Evolutionary conservation across 2,113 vertebrate genomes (phyloP), one percentile per base, ranked within the genome.

Genomic region (Archilochus colubris): DNA sequence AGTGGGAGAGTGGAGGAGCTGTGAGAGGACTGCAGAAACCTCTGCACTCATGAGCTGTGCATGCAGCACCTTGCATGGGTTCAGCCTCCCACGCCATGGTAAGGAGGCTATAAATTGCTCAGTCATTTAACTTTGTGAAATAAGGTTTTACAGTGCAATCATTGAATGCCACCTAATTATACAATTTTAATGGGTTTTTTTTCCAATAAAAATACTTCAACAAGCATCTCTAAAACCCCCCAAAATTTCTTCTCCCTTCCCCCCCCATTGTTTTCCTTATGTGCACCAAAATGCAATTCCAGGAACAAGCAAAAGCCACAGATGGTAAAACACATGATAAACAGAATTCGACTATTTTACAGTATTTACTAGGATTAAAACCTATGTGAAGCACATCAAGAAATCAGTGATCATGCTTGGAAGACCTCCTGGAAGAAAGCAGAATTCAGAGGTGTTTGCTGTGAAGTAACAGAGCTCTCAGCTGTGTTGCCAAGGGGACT

Each of bases 401-500:
- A 54, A 62, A 33, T 12, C 57, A 64, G 8, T 18, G 81, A 14
- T 23, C 27, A 3, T 44, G n/a, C 48, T 87, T 44, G 24, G 53
- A 67, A 79, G 6, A 31, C 19, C 21, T 94, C 20, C 9, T 18
- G 43, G 74, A 67, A 77, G 46, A 84, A 86, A 51, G 14, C 3
- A 68, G 50, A 72, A 46, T 57, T 76, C 40, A 82, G 66, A 73
- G 40, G n/a, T 0, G 0, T 62, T 72, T 81, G 20, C 27, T 77
- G 27, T 30, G 44, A 36, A 77, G 36, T 33, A 63, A 53, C 28
- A 57, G 12, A 82, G 28, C 36, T 72, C 50, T 76, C 44, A 76
- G 50, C 38, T 59, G 20, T 1, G 0, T 12, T 1, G 0, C 14
- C 3, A 13, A 79, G 23, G 44, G 53, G 18, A 28, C 43, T 57